A percentile compares a stretch with the other conserved stretches of the same genome.
Conservation (phyloP, 2,113 vertebrate species). For the Tenebrosternarchus preto region DNA sequence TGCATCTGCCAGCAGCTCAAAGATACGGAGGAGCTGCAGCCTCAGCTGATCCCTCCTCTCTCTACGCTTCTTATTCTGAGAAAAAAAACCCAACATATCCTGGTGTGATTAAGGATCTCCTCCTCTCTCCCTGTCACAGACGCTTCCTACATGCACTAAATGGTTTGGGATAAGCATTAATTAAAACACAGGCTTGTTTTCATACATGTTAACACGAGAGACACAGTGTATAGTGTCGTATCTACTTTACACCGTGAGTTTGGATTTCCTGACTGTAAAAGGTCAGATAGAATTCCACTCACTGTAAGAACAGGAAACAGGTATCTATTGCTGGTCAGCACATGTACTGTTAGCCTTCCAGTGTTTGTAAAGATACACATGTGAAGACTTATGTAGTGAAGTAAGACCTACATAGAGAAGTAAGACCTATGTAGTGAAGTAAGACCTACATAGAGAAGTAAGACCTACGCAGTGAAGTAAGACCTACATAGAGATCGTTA, state of each 20-base stretch:
- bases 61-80: conserved; percentile 93
- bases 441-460: neutral
- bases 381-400: neutral
- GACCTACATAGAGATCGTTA: neutral
- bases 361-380: neutral
- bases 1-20: conserved; percentile 93
- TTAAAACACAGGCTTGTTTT: too few species aligned
- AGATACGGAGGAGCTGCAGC: conserved; percentile 91
- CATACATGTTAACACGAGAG: too few species aligned
- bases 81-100: neutral
- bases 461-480: too few species aligned
- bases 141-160: too few species aligned
- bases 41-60: conserved; percentile 91
- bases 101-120: too few species aligned
- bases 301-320: neutral
- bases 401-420: neutral
- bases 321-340: neutral
- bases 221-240: neutral
- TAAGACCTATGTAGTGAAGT: too few species aligned
- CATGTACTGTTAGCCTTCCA: neutral
- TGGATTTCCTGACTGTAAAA: neutral
- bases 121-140: too few species aligned
- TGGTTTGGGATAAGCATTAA: too few species aligned
- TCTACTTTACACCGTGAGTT: neutral
- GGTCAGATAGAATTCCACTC: neutral